A percentile compares a stretch with the other conserved stretches of the same genome.
Evolutionary conservation across 2,888 invertebrate genomes (phyloP).

Genomic region (Cephus runcator): DNA sequence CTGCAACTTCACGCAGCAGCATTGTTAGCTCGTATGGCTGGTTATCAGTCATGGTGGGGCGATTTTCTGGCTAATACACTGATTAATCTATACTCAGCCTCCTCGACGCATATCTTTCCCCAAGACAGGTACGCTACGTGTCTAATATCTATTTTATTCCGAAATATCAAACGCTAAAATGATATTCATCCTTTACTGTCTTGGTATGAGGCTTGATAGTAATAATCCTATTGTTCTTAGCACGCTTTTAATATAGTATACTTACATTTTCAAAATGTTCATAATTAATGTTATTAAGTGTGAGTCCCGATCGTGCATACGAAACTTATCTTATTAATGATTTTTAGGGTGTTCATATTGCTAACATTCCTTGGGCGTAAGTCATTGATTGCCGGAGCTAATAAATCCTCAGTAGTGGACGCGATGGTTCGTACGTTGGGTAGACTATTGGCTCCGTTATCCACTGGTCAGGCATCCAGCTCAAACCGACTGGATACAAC

Average conservation of each 20-base stretch:
- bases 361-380: conserved; percentile 89
- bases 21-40: conserved; percentile 81
- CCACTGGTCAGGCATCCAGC: conserved; percentile 41
- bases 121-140: conserved; percentile 77
- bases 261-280: neutral
- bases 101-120: conserved; percentile 82
- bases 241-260: neutral
- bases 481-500: conserved; percentile 54
- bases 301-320: neutral
- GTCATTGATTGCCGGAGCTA: conserved; percentile 65
- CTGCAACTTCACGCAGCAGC: conserved; percentile 83
- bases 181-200: neutral
- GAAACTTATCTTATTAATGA: neutral
- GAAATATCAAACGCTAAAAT: neutral
- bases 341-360: conserved; percentile 82
- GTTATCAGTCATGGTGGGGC: conserved; percentile 88
- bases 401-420: conserved; percentile 74
- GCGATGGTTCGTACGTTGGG: conserved; percentile 73
- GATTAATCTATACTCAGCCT: conserved; percentile 80
- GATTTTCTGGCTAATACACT: conserved; percentile 87
- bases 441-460: conserved; percentile 70
- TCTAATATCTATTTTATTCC: neutral
- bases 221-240: neutral
- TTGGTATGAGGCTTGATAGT: neutral
- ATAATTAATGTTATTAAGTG: neutral